Conservation (phyloP, 2,113 vertebrate genomes). For the Halcyon malimbica region DNA sequence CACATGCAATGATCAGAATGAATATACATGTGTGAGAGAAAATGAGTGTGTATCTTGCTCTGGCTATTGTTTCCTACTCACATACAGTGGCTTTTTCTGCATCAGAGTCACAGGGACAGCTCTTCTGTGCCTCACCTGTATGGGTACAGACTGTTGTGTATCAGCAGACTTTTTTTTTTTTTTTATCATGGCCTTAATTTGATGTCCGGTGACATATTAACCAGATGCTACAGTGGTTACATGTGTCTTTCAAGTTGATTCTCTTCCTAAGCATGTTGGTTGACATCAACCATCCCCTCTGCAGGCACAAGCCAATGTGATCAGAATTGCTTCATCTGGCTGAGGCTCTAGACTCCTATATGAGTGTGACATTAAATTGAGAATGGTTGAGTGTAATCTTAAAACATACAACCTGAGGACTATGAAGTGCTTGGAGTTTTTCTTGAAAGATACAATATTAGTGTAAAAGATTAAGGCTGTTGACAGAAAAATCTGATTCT, state of each 20-base stretch:
- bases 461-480: background rate
- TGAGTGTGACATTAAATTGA: background rate
- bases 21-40: background rate
- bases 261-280: background rate
- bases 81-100: background rate
- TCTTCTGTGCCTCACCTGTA: background rate
- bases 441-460: background rate
- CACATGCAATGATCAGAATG: background rate
- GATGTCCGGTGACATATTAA: constrained; percentile 5
- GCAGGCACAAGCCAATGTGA: background rate
- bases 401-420: background rate
- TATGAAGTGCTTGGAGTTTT: background rate
- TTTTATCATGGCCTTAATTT: background rate
- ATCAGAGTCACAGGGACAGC: background rate
- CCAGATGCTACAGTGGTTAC: background rate
- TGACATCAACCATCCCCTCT: background rate
- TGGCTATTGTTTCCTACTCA: background rate
- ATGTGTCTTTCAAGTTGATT: background rate
- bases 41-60: background rate
- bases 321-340: background rate
- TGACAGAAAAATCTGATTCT: background rate
- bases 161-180: background rate
- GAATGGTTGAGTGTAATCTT: background rate
- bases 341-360: background rate
- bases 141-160: background rate